A percentile compares a stretch with the other conserved stretches of the same genome.
Evolutionary conservation across 2,888 invertebrate genomes (phyloP).

Genomic region (Morpho deidamia): DNA sequence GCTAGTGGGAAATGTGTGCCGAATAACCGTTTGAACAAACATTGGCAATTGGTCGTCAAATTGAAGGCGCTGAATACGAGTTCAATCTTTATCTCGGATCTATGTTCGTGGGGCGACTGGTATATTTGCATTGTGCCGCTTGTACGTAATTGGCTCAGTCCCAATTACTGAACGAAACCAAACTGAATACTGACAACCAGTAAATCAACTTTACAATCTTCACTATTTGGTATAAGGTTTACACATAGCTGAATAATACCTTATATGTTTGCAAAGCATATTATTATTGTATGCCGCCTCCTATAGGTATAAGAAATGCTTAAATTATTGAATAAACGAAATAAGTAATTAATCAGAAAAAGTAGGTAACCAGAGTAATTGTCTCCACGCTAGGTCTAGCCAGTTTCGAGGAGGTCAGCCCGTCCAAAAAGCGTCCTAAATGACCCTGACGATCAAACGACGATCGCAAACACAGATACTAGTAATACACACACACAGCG

Average conservation of each 20-base stretch:
- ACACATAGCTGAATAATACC: background rate
- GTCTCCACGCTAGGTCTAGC: too few relatives aligned
- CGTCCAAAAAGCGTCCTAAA: too few relatives aligned
- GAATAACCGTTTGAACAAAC: slow-evolving; percentile 66
- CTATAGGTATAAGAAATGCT: too few relatives aligned
- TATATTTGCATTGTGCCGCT: slow-evolving; percentile 29
- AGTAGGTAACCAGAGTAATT: too few relatives aligned
- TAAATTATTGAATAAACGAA: too few relatives aligned
- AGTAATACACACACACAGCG: too few relatives aligned
- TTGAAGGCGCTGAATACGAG: slow-evolving; percentile 42
- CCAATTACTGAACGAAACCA: slow-evolving; percentile 26
- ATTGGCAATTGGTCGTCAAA: slow-evolving; percentile 59
- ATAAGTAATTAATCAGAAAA: too few relatives aligned
- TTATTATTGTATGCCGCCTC: too few relatives aligned
- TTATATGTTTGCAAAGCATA: too few relatives aligned
- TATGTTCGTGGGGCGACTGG: slow-evolving; percentile 30
- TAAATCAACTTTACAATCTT: slow-evolving; percentile 9
- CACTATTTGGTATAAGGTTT: slow-evolving; percentile 4
- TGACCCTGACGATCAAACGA: too few relatives aligned
- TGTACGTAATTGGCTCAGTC: slow-evolving; percentile 29
- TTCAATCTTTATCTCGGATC: slow-evolving; percentile 32
- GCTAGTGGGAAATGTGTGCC: slow-evolving; percentile 57
- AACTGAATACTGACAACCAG: slow-evolving; percentile 18
- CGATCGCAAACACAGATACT: too few relatives aligned
- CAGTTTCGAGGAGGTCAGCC: too few relatives aligned